These are phyloP conservation scores for Cranoglanis bouderius DNA, from an alignment of 2,113 vertebrate genomes.

Conservation along the genomic window DNA sequence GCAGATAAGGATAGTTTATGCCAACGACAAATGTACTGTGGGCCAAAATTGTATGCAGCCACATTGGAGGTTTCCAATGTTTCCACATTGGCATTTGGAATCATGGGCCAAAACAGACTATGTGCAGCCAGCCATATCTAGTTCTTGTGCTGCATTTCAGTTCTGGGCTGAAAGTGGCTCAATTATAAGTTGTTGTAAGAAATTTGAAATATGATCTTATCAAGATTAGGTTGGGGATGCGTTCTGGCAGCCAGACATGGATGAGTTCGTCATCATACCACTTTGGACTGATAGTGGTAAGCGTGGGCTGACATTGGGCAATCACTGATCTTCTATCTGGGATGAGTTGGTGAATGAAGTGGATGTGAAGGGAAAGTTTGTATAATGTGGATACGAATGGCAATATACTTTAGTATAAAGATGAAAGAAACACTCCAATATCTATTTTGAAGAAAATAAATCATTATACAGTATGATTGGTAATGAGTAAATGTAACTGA, in stretches of 20 bases:
- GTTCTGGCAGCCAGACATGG: not conserved
- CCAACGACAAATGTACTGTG: not conserved
- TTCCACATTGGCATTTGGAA: not conserved
- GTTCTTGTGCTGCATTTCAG: not conserved
- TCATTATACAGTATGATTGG: not conserved
- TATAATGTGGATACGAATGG: not conserved
- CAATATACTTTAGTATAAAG: not conserved
- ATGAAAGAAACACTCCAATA: not conserved
- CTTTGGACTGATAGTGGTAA: not conserved
- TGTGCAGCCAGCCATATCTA: not conserved
- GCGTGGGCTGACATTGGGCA: not conserved
- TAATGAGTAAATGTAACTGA: not conserved
- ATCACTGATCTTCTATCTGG: not conserved
- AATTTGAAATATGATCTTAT: not conserved
- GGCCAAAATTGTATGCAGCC: not conserved
- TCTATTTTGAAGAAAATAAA: not conserved
- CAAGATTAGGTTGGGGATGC: not conserved
- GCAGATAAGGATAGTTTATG: slow-evolving; percentile 7
- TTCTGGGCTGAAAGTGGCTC: not conserved
- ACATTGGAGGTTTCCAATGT: not conserved
- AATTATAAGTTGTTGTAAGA: not conserved
- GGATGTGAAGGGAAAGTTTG: not conserved
- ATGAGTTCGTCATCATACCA: not conserved
- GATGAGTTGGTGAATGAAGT: not conserved
- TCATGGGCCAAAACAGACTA: not conserved